phyloP scores from a whole-genome alignment of 37 sponge, comb jelly and placozoan genomes.

The Geodia barretti region DNA sequence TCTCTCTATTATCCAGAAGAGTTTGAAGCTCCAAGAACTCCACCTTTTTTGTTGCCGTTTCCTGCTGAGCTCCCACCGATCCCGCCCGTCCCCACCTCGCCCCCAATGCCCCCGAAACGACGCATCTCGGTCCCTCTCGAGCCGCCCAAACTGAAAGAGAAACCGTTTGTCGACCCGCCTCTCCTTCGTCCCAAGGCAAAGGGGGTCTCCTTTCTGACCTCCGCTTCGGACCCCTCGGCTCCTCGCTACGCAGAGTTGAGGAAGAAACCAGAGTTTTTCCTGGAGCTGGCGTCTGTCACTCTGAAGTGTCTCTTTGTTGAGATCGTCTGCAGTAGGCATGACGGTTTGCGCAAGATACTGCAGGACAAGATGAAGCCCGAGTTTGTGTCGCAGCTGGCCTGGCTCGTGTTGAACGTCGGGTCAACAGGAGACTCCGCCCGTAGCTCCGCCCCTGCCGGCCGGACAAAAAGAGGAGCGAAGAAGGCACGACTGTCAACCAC shows the following conservation, averaged over 20 bases:
- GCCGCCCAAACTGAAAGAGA: not conserved
- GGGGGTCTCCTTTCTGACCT: not conserved
- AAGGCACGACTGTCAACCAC: constrained; percentile 1
- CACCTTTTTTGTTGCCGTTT: not conserved
- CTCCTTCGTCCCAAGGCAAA: not conserved
- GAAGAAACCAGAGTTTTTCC: constrained; percentile 39
- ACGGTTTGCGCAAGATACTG: not conserved
- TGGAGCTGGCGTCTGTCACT: constrained; percentile 12
- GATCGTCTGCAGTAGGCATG: constrained; percentile 6
- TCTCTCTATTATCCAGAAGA: no score
- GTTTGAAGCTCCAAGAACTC: not conserved
- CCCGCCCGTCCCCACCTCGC: constrained; percentile 34
- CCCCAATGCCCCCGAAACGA: constrained; percentile 23
- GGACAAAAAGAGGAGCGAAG: not conserved
- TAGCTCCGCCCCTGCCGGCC: not conserved
- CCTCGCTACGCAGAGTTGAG: not conserved
- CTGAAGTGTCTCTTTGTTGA: constrained; percentile 37
- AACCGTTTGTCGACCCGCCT: constrained; percentile 4
- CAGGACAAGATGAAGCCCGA: constrained; percentile 18
- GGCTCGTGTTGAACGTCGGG: constrained; percentile 31
- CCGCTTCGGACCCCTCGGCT: not conserved
- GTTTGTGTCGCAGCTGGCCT: constrained; percentile 50
- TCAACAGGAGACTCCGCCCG: not conserved
- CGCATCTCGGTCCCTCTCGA: not conserved
- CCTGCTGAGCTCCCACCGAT: constrained; percentile 6